These are phyloP conservation scores for Galeopsomyia nigrocyanea DNA, from an alignment of 2,888 invertebrate genomes.

Conservation along the genomic window DNA sequence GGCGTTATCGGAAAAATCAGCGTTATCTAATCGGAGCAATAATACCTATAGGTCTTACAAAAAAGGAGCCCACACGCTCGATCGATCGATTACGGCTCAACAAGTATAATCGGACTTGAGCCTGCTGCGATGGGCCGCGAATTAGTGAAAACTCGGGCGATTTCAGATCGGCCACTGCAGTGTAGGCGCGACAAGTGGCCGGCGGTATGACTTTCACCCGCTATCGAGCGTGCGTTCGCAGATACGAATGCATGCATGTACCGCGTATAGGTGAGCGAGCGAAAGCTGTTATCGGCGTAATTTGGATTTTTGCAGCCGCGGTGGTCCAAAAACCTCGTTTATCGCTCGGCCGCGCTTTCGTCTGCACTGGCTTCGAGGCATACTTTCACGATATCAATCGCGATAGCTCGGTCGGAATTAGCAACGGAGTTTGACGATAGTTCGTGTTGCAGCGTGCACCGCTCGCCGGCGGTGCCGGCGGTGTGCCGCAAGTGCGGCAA, in stretches of 20 bases:
- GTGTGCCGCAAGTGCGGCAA: slow-evolving; percentile 91
- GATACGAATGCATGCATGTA: background rate
- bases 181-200: slow-evolving; percentile 20
- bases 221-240: slow-evolving; percentile 5
- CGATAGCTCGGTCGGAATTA: no score
- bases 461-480: slow-evolving; percentile 83
- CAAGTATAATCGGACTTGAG: no score
- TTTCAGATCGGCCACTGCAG: slow-evolving; percentile 9
- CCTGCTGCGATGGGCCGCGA: no score
- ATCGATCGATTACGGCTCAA: no score
- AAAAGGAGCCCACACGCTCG: no score
- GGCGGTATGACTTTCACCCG: slow-evolving; percentile 28
- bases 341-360: background rate
- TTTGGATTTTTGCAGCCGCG: slow-evolving; percentile 5
- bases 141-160: no score
- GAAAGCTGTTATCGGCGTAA: slow-evolving; percentile 13
- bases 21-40: no score
- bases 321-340: slow-evolving; percentile 6
- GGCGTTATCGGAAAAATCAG: no score
- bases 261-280: slow-evolving; percentile 3
- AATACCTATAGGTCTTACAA: no score
- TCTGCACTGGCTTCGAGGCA: background rate
- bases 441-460: slow-evolving; percentile 71
- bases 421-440: no score
- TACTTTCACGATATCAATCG: no score